A percentile compares a stretch with the other conserved stretches of the same genome.
phyloP scores from a whole-genome alignment of 2,797 vertebrate species.

The Crax fasciolata region DNA sequence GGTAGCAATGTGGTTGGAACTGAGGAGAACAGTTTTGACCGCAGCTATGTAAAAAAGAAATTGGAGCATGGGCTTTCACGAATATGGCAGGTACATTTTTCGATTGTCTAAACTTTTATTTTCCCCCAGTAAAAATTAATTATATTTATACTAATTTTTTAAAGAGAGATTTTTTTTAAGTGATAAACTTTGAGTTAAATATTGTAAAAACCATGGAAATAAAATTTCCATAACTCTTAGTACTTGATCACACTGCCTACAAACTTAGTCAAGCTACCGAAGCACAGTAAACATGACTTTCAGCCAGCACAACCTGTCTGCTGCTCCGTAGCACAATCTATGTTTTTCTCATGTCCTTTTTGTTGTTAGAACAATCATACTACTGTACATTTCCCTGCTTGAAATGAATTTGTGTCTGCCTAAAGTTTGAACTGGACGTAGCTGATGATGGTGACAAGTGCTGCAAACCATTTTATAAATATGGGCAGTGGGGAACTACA shows the following conservation, averaged over 20 bases:
- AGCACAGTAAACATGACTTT: not conserved
- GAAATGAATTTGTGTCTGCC: not conserved
- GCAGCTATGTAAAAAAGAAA: conserved; percentile 96
- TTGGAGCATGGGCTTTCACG: conserved; percentile 95
- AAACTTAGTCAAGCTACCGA: not conserved
- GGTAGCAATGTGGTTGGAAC: conserved; percentile 80
- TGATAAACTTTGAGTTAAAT: not conserved
- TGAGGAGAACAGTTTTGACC: conserved; percentile 92
- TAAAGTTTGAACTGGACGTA: not conserved
- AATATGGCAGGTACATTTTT: conserved; percentile 94
- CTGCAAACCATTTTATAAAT: not conserved
- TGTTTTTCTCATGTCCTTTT: not conserved
- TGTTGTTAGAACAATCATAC: not conserved
- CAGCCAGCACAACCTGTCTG: not conserved
- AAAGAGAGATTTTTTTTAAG: not conserved
- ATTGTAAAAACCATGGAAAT: not conserved
- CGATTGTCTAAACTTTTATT: not conserved
- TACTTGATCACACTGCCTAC: not conserved
- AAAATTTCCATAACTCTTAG: not conserved
- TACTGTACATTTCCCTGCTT: not conserved
- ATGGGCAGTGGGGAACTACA: not conserved
- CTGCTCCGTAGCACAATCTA: not conserved
- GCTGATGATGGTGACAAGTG: not conserved
- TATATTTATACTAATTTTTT: not conserved
- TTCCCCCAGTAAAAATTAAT: accelerated